phyloP scores from a whole-genome alignment of 2,113 vertebrate genomes.

The Spermophilus dauricus region DNA sequence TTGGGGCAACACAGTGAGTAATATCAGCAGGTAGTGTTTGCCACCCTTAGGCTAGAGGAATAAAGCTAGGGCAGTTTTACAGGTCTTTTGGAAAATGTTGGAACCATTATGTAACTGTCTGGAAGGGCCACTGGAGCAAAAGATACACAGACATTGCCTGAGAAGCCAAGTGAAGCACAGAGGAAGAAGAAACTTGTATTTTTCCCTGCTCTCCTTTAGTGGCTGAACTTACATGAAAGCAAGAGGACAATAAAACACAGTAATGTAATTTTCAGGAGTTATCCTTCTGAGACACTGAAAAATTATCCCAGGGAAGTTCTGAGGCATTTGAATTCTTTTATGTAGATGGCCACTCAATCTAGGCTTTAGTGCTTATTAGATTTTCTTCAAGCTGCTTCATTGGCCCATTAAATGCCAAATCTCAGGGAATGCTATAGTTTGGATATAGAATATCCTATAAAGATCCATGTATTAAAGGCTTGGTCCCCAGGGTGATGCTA shows the following conservation, averaged over 20 bases:
- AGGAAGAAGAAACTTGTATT: not conserved
- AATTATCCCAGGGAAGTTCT: not conserved
- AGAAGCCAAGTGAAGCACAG: not conserved
- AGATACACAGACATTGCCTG: not conserved
- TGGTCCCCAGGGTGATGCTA: not conserved
- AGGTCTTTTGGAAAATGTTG: not conserved
- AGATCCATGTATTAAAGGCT: not conserved
- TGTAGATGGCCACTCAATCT: not conserved
- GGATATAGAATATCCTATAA: not conserved
- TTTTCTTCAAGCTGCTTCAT: not conserved
- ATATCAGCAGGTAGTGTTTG: not conserved
- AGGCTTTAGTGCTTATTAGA: not conserved
- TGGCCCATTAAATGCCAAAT: not conserved
- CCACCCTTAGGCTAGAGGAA: not conserved
- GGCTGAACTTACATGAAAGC: not conserved
- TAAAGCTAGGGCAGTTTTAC: not conserved
- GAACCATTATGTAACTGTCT: not conserved
- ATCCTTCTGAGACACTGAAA: constrained; percentile 29
- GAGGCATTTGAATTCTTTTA: constrained; percentile 29
- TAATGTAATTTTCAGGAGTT: not conserved
- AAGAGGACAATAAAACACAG: not conserved
- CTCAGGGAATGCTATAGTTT: not conserved
- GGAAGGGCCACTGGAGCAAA: not conserved
- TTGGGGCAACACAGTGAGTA: not conserved
- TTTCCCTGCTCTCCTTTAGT: not conserved